phyloP scores from a whole-genome alignment of 2,888 invertebrate genomes.

The Graphium colonna region DNA sequence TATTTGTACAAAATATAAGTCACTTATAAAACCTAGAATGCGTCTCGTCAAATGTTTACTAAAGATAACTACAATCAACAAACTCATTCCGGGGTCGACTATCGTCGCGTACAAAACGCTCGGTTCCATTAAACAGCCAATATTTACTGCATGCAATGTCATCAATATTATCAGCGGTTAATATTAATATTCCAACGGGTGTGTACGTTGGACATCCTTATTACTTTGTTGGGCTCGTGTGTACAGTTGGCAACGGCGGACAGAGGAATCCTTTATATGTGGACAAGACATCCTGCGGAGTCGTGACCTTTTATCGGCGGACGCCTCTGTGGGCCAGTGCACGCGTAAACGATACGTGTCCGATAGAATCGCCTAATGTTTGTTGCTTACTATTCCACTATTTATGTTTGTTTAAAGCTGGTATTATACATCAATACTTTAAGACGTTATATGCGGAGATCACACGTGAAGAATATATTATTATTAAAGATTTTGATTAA shows the following conservation, averaged over 20 bases:
- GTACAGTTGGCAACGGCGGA: slow-evolving; percentile 35
- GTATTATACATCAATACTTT: too few relatives aligned
- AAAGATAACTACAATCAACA: slow-evolving; percentile 19
- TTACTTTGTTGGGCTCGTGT: slow-evolving; percentile 36
- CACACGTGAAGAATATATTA: too few relatives aligned
- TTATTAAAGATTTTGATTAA: too few relatives aligned
- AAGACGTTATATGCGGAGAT: too few relatives aligned
- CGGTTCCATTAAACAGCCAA: slow-evolving; percentile 7
- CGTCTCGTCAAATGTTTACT: slow-evolving; percentile 14
- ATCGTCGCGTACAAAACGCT: slow-evolving; percentile 14
- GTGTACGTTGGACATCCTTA: slow-evolving; percentile 35
- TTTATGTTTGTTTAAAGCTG: neutral
- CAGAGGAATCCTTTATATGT: slow-evolving; percentile 57
- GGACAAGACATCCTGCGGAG: slow-evolving; percentile 51
- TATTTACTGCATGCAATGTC: slow-evolving; percentile 20
- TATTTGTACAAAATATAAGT: neutral
- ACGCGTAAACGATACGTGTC: slow-evolving; percentile 24
- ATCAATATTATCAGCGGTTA: slow-evolving; percentile 23
- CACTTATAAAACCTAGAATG: neutral
- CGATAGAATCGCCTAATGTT: neutral
- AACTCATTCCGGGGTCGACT: slow-evolving; percentile 14
- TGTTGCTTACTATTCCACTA: slow-evolving; percentile 7
- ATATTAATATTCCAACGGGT: slow-evolving; percentile 29
- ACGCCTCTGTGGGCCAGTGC: slow-evolving; percentile 26
- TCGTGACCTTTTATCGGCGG: slow-evolving; percentile 26